Evolutionary conservation across 2,888 invertebrate genomes (phyloP).

Genomic region (Lasioglossum figueresi): DNA sequence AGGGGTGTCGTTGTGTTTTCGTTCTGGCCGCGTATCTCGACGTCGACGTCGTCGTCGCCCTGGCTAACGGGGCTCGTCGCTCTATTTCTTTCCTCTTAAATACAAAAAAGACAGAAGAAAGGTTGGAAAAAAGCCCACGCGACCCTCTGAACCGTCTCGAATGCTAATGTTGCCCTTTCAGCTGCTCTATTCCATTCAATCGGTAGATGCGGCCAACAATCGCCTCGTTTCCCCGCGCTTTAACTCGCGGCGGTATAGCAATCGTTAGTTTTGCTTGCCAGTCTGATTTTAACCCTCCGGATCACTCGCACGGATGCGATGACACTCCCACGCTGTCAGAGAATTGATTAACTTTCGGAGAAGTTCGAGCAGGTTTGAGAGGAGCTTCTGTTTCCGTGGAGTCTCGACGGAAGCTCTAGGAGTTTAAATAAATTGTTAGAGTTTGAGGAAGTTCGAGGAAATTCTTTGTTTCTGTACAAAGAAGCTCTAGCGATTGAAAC

Average conservation of each 20-base stretch:
- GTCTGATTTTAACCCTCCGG: neutral
- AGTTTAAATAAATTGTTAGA: neutral
- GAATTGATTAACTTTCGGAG: neutral
- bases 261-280: neutral
- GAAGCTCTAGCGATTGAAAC: neutral
- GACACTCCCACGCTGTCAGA: neutral
- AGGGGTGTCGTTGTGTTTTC: constrained; percentile 68
- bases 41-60: constrained; percentile 32
- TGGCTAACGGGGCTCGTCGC: constrained; percentile 38
- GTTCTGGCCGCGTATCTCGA: constrained; percentile 35
- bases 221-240: constrained; percentile 31
- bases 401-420: neutral
- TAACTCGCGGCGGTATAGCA: constrained; percentile 7
- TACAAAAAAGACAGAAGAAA: constrained; percentile 25
- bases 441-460: neutral
- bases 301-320: neutral
- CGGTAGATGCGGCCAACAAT: constrained; percentile 39
- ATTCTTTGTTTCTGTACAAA: neutral
- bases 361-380: neutral
- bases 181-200: constrained; percentile 38
- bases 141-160: constrained; percentile 33
- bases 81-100: constrained; percentile 50
- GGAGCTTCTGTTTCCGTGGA: neutral
- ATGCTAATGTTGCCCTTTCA: constrained; percentile 43
- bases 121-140: neutral